A percentile compares a stretch with the other conserved stretches of the same genome.
phyloP scores from a whole-genome alignment of 2,888 invertebrate species.

The Apamea anceps region DNA sequence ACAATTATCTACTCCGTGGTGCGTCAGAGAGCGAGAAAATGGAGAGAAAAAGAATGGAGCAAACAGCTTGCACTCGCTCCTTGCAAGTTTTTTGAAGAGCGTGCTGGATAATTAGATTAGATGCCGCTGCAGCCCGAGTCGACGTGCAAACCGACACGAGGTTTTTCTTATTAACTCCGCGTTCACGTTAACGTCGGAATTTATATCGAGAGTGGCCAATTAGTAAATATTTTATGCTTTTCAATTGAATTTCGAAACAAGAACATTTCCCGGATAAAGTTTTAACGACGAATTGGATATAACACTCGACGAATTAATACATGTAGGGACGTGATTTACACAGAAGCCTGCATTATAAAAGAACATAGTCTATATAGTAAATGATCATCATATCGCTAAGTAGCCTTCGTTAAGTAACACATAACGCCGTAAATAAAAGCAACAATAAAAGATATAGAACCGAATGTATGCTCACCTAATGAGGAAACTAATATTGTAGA shows the following conservation, averaged over 20 bases:
- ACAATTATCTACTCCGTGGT: slow-evolving; percentile 72
- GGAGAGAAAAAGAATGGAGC: slow-evolving; percentile 77
- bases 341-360: not conserved
- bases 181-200: slow-evolving; percentile 62
- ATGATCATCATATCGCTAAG: not conserved
- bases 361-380: not conserved
- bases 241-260: slow-evolving; percentile 25
- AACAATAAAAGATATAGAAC: slow-evolving; percentile 20
- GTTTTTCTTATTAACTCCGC: slow-evolving; percentile 66
- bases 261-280: slow-evolving; percentile 4
- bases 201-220: slow-evolving; percentile 62
- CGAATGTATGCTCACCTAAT: slow-evolving; percentile 69
- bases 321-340: not conserved
- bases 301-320: slow-evolving; percentile 1
- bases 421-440: slow-evolving; percentile 11
- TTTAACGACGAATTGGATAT: slow-evolving; percentile 12
- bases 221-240: slow-evolving; percentile 42
- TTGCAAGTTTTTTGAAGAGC: slow-evolving; percentile 83
- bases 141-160: slow-evolving; percentile 65
- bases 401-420: not conserved
- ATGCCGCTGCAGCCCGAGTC: slow-evolving; percentile 70
- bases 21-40: slow-evolving; percentile 72
- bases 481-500: slow-evolving; percentile 54
- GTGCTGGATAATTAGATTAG: slow-evolving; percentile 86
- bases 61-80: slow-evolving; percentile 78